Conservation (phyloP, 2,113 vertebrate genomes). For the Corythoichthys haematopterus region DNA sequence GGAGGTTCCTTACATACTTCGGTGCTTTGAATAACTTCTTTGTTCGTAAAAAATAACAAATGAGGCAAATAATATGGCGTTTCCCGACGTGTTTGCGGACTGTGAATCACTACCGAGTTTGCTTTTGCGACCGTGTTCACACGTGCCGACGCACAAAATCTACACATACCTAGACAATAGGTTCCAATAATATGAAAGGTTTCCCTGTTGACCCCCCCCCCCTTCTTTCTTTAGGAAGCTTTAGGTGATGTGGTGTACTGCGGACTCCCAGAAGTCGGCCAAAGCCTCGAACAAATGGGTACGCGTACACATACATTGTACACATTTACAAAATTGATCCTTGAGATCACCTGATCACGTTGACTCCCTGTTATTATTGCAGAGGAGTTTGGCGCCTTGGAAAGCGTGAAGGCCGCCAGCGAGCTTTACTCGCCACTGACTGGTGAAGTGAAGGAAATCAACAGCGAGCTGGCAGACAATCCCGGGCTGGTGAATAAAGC, state of each 20-base stretch:
- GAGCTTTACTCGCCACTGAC: slow-evolving; percentile 92
- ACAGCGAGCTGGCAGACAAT: slow-evolving; percentile 84
- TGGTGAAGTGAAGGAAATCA: slow-evolving; percentile 90
- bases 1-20: too few species aligned
- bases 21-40: too few species aligned
- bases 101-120: too few species aligned
- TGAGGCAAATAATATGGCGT: too few species aligned
- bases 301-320: neutral
- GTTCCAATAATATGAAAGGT: too few species aligned
- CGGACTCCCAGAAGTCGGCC: slow-evolving; percentile 91
- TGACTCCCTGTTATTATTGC: slow-evolving; percentile 19
- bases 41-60: too few species aligned
- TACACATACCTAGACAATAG: too few species aligned
- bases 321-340: neutral
- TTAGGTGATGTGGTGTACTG: slow-evolving; percentile 96
- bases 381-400: slow-evolving; percentile 97
- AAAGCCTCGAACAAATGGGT: slow-evolving; percentile 88
- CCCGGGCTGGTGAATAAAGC: slow-evolving; percentile 92
- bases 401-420: slow-evolving; percentile 97
- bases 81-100: too few species aligned
- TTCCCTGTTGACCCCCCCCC: too few species aligned
- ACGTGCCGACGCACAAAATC: too few species aligned
- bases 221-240: slow-evolving; percentile 76
- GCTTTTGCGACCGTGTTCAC: too few species aligned
- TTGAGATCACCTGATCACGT: neutral